Conservation (phyloP, 2,888 invertebrate genomes). For the Amiota communis region DNA sequence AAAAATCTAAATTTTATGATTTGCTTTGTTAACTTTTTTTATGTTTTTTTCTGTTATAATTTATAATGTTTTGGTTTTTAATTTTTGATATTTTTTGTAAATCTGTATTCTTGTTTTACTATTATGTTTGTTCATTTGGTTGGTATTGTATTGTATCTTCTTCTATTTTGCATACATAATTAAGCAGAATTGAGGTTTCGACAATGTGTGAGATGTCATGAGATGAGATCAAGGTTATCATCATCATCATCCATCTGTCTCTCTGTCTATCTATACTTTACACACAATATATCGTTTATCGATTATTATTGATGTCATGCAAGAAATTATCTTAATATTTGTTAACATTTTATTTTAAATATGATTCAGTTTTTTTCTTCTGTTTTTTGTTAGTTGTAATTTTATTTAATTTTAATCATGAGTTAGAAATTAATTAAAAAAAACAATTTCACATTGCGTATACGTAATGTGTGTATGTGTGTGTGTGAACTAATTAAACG, state of each 20-base stretch:
- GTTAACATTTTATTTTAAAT: background rate
- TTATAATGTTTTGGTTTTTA: too few species aligned
- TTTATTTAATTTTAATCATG: background rate
- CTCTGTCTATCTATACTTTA: too few species aligned
- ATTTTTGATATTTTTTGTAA: too few species aligned
- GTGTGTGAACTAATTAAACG: constrained; percentile 8
- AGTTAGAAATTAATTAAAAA: background rate
- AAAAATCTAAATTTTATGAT: too few species aligned
- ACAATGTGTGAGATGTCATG: background rate
- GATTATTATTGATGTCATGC: constrained; percentile 1
- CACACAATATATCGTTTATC: too few species aligned
- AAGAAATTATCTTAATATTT: constrained; percentile 16
- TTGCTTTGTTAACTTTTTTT: too few species aligned
- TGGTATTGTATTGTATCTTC: constrained; percentile 8
- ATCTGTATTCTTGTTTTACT: too few species aligned
- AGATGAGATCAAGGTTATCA: constrained; percentile 22
- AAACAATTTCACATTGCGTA: background rate
- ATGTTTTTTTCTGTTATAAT: too few species aligned
- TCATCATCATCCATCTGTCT: background rate
- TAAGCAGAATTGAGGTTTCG: background rate
- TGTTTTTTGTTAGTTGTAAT: background rate
- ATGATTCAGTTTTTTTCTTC: background rate
- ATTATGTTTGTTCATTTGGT: background rate
- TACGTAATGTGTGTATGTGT: constrained; percentile 14
- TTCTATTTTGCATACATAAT: constrained; percentile 16